Evolutionary conservation across 2,888 invertebrate species (phyloP), one percentile per base, ranked within the genome.

Genomic region (Caradrina clavipalpis): DNA sequence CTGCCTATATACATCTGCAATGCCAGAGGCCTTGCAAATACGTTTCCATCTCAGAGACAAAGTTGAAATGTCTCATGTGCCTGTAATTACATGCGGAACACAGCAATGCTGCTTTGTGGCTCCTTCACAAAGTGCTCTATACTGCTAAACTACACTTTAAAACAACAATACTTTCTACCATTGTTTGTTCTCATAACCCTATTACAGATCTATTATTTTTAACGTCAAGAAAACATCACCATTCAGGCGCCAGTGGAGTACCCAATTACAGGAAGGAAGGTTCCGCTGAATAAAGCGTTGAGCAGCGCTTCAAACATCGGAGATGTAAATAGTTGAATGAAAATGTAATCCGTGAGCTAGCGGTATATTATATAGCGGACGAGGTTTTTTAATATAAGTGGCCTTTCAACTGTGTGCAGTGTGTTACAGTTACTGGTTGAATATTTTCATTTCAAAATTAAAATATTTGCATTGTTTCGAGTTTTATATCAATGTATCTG

Each of bases 281-380:
- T 11, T 22, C 17, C 50, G 21, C 76, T 59, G 73, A 60, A 76
- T 69, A 21, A 59, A 73, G 55, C 75, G 72, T 49, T 56, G 57
- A 55, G 26, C 68, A 59, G 54, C 55, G 69, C 59, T 68, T 50
- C 59, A 55, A 56, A 39, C 59, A 67, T 13, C 45, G 22, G 13
- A 26, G 39, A 60, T 42, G 50, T 69, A 75, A 76, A 72, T 42
- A 57, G 57, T 58, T 73, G 73, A 73, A 71, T 73, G 65, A 64
- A 73, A 73, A 55, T 51, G 35, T 65, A n/a, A 65, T 73, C 49
- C 55, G 50, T 45, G 55, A 56, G 64, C 55, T 42, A 64, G 49
- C 39, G 1, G 39, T 13, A 39, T 13, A 35, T 73, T 73, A 35
- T 22, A 19, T 51, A 45, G 73, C 19, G 17, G 62, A 72, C 26